A percentile compares a stretch with the other conserved stretches of the same genome.
Evolutionary conservation across 2,113 vertebrate species (phyloP).

Genomic region (Psephotus haematonotus): DNA sequence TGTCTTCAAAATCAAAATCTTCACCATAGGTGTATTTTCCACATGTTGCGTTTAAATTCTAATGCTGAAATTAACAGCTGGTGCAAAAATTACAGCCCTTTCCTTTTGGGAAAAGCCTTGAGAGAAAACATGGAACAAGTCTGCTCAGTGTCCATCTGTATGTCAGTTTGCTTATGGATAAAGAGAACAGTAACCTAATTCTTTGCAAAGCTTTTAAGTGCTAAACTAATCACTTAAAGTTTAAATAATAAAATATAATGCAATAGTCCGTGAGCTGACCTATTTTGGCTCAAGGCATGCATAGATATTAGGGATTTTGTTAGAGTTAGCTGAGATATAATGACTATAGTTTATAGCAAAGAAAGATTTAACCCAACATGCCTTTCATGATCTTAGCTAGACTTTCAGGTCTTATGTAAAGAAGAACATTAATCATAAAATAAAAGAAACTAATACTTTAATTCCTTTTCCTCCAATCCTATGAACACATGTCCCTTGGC

Average conservation of each 20-base stretch:
- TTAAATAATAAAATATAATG: constrained; percentile 64
- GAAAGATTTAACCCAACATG: constrained; percentile 66
- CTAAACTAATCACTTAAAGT: constrained; percentile 52
- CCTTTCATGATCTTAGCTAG: constrained; percentile 62
- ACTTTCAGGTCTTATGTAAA: constrained; percentile 57
- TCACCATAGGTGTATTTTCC: neutral
- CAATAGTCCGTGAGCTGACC: constrained; percentile 29
- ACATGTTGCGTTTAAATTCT: neutral
- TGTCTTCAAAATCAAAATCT: neutral
- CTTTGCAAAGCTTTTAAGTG: constrained; percentile 11
- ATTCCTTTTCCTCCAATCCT: constrained; percentile 66
- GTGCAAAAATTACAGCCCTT: neutral
- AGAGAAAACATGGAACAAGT: neutral
- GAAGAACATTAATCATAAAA: constrained; percentile 76
- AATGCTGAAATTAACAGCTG: neutral
- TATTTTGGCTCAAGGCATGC: constrained; percentile 46
- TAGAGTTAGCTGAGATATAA: constrained; percentile 49
- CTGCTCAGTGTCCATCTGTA: neutral
- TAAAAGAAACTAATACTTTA: constrained; percentile 79
- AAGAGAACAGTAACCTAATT: constrained; percentile 46
- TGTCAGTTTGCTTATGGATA: neutral
- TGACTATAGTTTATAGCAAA: constrained; percentile 53
- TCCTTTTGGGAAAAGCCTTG: neutral
- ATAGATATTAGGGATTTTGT: constrained; percentile 47
- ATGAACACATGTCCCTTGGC: constrained; percentile 35